Evolutionary conservation across 2,113 vertebrate species (phyloP).

Genomic region (Ammospiza nelsoni): DNA sequence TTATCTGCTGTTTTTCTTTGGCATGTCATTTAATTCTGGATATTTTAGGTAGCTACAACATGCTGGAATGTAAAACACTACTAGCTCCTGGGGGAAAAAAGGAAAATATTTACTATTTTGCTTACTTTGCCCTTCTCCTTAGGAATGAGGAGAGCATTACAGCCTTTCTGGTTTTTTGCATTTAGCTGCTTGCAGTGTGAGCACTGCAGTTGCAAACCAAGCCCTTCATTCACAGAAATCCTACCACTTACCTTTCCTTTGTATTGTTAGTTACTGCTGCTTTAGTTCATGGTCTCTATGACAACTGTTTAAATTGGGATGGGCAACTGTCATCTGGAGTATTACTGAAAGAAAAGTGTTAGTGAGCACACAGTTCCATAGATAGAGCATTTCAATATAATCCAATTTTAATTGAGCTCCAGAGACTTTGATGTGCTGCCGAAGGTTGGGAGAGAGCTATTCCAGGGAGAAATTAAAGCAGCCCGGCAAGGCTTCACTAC

Average conservation of each 20-base stretch:
- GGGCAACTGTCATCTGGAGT: constrained; percentile 94
- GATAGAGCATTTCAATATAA: constrained; percentile 95
- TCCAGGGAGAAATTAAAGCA: constrained; percentile 98
- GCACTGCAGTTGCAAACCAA: constrained; percentile 40
- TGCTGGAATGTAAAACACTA: neutral
- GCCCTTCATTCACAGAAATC: constrained; percentile 75
- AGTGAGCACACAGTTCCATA: constrained; percentile 85
- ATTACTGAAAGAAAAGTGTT: constrained; percentile 90
- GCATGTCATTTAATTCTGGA: neutral
- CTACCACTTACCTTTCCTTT: constrained; percentile 80
- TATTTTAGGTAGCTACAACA: constrained; percentile 34
- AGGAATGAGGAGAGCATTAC: neutral
- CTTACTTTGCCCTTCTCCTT: constrained; percentile 17
- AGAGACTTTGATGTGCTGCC: constrained; percentile 94
- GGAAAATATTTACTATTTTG: neutral
- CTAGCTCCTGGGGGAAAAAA: neutral
- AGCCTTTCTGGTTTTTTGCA: constrained; percentile 19
- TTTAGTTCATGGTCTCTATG: constrained; percentile 89
- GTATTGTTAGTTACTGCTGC: constrained; percentile 74
- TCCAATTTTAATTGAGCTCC: constrained; percentile 99
- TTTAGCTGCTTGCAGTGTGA: constrained; percentile 49
- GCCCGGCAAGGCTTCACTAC: constrained; percentile 81
- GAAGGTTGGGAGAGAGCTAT: constrained; percentile 92
- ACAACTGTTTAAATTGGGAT: constrained; percentile 96
- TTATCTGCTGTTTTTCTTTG: constrained; percentile 33